Evolutionary conservation across 1,140 invertebrate genomes (phyloP).

Genomic region (Papilio glaucus): DNA sequence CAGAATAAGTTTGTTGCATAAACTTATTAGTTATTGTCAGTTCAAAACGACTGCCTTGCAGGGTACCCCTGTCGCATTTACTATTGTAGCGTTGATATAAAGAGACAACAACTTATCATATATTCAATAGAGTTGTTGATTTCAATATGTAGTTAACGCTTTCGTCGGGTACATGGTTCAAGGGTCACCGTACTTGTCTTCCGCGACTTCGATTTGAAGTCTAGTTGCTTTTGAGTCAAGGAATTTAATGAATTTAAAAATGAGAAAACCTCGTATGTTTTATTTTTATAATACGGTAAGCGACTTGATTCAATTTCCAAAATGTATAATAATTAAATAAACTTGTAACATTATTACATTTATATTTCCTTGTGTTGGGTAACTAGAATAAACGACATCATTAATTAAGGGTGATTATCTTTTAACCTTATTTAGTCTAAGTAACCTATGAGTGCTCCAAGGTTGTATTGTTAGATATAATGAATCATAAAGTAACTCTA

Average conservation of each 20-base stretch:
- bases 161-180: not conserved
- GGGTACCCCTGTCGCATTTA: constrained; percentile 11
- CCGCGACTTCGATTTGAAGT: not conserved
- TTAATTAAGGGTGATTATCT: no score
- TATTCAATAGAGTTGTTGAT: constrained; percentile 11
- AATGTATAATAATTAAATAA: no score
- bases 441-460: no score
- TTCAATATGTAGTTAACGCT: not conserved
- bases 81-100: not conserved
- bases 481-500: not conserved
- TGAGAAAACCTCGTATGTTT: no score
- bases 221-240: not conserved
- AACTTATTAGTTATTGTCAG: not conserved
- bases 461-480: no score
- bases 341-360: no score
- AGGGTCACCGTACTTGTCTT: not conserved
- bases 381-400: no score
- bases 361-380: no score
- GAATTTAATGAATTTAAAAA: no score
- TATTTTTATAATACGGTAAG: no score
- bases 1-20: constrained; percentile 3
- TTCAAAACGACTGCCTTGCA: not conserved
- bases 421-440: no score
- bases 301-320: no score
- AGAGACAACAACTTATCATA: not conserved